phyloP scores from a whole-genome alignment of 2,113 vertebrate species.

The Zootoca vivipara region DNA sequence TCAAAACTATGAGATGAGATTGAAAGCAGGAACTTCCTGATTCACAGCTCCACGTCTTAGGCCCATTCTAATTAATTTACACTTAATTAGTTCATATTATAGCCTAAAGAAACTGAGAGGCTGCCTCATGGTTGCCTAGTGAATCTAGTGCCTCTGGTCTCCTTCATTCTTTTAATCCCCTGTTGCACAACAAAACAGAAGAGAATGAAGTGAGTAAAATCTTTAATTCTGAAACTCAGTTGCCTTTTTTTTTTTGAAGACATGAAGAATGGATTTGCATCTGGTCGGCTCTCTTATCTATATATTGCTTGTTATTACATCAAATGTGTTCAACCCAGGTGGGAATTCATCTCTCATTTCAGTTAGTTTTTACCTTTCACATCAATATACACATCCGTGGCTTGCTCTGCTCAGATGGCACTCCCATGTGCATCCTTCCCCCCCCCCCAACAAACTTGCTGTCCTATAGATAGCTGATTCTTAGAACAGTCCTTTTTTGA shows the following conservation, averaged over 20 bases:
- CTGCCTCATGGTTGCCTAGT: not conserved
- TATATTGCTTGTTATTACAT: not conserved
- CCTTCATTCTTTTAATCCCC: not conserved
- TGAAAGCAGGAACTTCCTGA: not conserved
- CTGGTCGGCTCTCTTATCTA: not conserved
- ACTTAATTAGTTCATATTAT: not conserved
- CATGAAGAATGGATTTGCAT: not conserved
- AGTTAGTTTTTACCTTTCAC: not conserved
- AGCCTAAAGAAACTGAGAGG: not conserved
- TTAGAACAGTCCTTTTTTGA: constrained; percentile 2
- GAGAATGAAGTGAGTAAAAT: not conserved
- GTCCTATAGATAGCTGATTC: not conserved
- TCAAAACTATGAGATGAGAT: not conserved
- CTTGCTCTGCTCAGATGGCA: not conserved
- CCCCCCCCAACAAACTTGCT: not conserved
- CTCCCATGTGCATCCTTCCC: not conserved
- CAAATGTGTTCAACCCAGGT: not conserved
- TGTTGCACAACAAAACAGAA: not conserved
- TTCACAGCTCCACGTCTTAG: not conserved
- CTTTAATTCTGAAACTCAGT: not conserved
- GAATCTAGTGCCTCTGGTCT: not conserved
- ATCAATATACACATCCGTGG: not conserved
- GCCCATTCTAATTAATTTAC: not conserved
- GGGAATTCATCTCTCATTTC: constrained; percentile 12
- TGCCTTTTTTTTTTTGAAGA: not conserved